These are phyloP conservation scores for Cosmia pyralina DNA, from an alignment of 2,888 invertebrate genomes.

Conservation along the genomic window DNA sequence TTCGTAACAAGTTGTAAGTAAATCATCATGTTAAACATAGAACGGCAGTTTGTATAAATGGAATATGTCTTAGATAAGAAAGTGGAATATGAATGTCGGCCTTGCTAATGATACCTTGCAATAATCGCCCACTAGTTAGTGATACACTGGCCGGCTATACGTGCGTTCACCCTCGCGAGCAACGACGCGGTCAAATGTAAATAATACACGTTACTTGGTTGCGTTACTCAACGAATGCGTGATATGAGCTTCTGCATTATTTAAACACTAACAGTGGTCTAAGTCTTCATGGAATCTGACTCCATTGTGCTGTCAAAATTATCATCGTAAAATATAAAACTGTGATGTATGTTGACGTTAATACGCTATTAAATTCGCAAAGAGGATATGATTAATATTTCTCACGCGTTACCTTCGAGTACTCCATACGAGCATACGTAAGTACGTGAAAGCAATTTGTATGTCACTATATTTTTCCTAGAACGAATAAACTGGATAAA, in stretches of 20 bases:
- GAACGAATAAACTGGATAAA: conserved; percentile 63
- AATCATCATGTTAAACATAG: conserved; percentile 39
- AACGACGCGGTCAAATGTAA: conserved; percentile 63
- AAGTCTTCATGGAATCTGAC: conserved; percentile 55
- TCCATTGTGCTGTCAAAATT: conserved; percentile 75
- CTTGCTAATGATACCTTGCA: conserved; percentile 69
- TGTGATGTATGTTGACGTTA: conserved; percentile 53
- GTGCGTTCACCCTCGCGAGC: conserved; percentile 61
- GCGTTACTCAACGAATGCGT: conserved; percentile 39
- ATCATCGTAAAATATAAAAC: conserved; percentile 70
- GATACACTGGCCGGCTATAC: conserved; percentile 47
- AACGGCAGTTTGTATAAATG: conserved; percentile 53
- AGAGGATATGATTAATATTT: conserved; percentile 79
- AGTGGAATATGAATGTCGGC: conserved; percentile 60
- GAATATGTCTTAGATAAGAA: conserved; percentile 55
- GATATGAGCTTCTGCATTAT: conserved; percentile 51
- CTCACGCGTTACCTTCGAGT: conserved; percentile 69
- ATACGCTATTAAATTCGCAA: conserved; percentile 68
- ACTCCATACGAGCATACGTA: conserved; percentile 57
- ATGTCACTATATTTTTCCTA: conserved; percentile 66
- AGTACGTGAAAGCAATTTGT: conserved; percentile 77
- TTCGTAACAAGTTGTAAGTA: conserved; percentile 14
- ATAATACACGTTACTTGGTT: conserved; percentile 46
- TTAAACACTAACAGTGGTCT: conserved; percentile 54
- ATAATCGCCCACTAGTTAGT: conserved; percentile 58